phyloP scores from a whole-genome alignment of 2,888 invertebrate species.

The Pammene fasciana region DNA sequence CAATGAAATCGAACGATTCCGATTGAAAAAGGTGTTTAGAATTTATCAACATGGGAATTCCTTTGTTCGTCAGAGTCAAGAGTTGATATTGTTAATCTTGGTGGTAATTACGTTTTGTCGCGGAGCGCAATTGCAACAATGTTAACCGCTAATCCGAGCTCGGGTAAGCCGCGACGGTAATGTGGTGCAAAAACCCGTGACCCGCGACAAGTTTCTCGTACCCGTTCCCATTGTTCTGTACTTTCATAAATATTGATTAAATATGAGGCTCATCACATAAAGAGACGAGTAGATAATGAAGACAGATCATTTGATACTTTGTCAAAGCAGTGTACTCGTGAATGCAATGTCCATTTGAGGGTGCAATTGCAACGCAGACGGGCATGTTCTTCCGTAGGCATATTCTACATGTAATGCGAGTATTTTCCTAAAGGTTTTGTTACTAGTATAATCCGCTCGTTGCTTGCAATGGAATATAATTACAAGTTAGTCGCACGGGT shows the following conservation, averaged over 20 bases:
- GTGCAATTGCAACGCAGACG: no score
- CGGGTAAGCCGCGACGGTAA: constrained; percentile 50
- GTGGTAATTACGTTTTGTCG: constrained; percentile 31
- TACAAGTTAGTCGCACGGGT: no score
- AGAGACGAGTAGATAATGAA: neutral
- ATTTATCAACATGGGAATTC: constrained; percentile 25
- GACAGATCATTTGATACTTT: neutral
- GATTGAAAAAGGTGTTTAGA: constrained; percentile 31
- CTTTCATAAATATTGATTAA: constrained; percentile 74
- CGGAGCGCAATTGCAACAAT: constrained; percentile 25
- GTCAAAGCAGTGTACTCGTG: no score
- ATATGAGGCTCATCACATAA: constrained; percentile 53
- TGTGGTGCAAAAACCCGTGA: constrained; percentile 63
- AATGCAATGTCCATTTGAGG: no score
- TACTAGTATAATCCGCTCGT: no score
- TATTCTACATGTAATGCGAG: no score
- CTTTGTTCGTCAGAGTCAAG: constrained; percentile 24
- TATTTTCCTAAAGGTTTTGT: no score
- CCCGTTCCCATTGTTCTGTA: constrained; percentile 75
- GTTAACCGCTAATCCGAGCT: constrained; percentile 45
- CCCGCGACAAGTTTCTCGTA: constrained; percentile 66
- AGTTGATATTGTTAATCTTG: constrained; percentile 17
- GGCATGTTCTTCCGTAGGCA: no score
- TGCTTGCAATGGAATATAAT: no score
- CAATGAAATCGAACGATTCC: constrained; percentile 1